A percentile compares a stretch with the other conserved stretches of the same genome.
Conservation (phyloP, 2,113 vertebrate species). For the Chaetura pelagica region DNA sequence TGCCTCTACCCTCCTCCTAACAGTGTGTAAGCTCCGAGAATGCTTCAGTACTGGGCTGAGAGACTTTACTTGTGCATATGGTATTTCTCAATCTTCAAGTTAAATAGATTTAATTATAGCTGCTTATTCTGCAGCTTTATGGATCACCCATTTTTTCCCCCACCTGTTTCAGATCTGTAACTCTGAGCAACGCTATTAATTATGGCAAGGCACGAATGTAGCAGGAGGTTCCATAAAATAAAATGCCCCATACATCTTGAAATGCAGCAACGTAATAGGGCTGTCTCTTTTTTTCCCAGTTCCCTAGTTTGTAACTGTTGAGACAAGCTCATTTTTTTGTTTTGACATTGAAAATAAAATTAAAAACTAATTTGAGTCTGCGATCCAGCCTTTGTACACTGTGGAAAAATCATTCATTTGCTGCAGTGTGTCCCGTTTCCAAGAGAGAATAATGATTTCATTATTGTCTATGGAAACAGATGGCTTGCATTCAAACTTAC, state of each 20-base stretch:
- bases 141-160: slow-evolving; percentile 10
- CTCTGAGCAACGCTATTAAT: slow-evolving; percentile 51
- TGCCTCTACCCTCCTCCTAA: slow-evolving; percentile 28
- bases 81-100: slow-evolving; percentile 51
- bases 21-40: slow-evolving; percentile 44
- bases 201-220: slow-evolving; percentile 19
- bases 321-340: not conserved
- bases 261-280: not conserved
- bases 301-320: not conserved
- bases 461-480: slow-evolving; percentile 70
- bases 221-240: slow-evolving; percentile 24
- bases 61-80: slow-evolving; percentile 20
- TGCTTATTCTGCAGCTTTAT: slow-evolving; percentile 61
- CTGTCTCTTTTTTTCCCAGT: not conserved
- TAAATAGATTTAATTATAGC: slow-evolving; percentile 62
- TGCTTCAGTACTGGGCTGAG: not conserved
- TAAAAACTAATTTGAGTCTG: not conserved
- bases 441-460: slow-evolving; percentile 71
- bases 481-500: slow-evolving; percentile 62
- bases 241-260: not conserved
- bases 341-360: slow-evolving; percentile 42
- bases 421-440: slow-evolving; percentile 48
- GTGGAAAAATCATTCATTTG: slow-evolving; percentile 53
- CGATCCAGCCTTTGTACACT: slow-evolving; percentile 14
- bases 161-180: slow-evolving; percentile 68